Percentiles rank a stretch among this genome's conserved stretches.
These are phyloP conservation scores for Otolemur crassicaudatus DNA, from an alignment of 2,797 vertebrate species.

Conservation along the genomic window DNA sequence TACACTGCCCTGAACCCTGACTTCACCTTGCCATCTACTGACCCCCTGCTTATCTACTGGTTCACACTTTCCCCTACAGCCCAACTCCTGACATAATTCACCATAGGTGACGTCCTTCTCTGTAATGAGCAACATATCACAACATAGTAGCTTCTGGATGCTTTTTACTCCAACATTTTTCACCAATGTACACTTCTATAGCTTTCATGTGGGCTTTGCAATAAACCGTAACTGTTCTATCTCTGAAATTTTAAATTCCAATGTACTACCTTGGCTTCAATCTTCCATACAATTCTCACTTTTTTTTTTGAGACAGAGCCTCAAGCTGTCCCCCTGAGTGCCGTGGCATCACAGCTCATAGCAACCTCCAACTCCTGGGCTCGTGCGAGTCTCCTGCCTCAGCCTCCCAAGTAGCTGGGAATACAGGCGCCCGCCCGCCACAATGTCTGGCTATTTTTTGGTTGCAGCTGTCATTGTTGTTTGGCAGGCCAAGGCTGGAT, in stretches of 20 bases:
- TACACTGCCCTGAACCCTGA: not conserved
- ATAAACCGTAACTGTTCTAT: not conserved
- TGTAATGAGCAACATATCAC: not conserved
- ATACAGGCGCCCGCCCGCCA: too few species aligned
- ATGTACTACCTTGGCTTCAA: not conserved
- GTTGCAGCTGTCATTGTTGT: too few species aligned
- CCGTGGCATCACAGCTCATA: too few species aligned
- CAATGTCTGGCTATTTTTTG: too few species aligned
- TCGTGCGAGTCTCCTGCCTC: too few species aligned
- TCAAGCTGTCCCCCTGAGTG: too few species aligned
- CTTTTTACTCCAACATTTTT: slow-evolving; percentile 26
- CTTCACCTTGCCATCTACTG: not conserved
- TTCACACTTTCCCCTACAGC: not conserved
- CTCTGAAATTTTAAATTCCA: slow-evolving; percentile 61
- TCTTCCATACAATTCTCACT: not conserved
- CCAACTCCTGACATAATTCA: not conserved
- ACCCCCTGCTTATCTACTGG: not conserved
- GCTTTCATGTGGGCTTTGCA: not conserved
- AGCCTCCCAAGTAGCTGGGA: too few species aligned
- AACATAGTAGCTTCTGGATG: not conserved
- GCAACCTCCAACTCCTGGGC: too few species aligned
- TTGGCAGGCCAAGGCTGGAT: too few species aligned
- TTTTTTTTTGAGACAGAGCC: too few species aligned
- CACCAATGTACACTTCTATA: not conserved
- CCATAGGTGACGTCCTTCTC: not conserved